Conservation (phyloP, 2,113 vertebrate genomes). For the Meleagris gallopavo region DNA sequence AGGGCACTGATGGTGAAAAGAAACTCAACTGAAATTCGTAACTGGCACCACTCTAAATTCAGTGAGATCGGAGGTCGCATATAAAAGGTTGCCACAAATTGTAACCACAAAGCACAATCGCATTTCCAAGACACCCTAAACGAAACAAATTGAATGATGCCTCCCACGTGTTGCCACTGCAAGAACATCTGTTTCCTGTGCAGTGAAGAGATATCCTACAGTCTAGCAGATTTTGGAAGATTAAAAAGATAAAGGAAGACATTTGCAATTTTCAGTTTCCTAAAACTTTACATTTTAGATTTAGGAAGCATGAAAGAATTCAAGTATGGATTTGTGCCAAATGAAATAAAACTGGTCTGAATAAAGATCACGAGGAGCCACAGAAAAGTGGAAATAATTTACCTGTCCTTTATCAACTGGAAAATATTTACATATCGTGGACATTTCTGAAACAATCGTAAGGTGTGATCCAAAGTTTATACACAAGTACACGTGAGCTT, state of each 20-base stretch:
- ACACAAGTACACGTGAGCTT: neutral
- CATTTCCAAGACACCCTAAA: neutral
- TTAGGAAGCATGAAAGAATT: neutral
- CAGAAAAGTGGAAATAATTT: neutral
- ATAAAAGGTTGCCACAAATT: neutral
- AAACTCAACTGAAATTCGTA: neutral
- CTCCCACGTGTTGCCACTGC: neutral
- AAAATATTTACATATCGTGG: neutral
- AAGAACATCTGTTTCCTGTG: conserved; percentile 33
- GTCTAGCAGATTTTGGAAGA: neutral
- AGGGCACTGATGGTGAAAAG: neutral
- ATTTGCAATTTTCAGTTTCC: neutral
- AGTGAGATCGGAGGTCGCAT: neutral
- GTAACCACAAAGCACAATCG: neutral
- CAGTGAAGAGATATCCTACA: neutral
- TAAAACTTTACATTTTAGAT: neutral
- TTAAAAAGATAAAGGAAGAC: conserved; percentile 11
- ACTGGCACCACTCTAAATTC: neutral
- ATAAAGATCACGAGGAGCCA: neutral
- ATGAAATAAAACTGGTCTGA: neutral
- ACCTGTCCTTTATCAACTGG: neutral
- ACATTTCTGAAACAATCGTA: neutral
- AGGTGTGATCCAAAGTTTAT: neutral
- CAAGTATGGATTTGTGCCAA: neutral
- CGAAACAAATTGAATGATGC: neutral